Evolutionary conservation across 2,888 invertebrate genomes (phyloP), one percentile per base, ranked within the genome.

Genomic region (Notodonta dromedarius): DNA sequence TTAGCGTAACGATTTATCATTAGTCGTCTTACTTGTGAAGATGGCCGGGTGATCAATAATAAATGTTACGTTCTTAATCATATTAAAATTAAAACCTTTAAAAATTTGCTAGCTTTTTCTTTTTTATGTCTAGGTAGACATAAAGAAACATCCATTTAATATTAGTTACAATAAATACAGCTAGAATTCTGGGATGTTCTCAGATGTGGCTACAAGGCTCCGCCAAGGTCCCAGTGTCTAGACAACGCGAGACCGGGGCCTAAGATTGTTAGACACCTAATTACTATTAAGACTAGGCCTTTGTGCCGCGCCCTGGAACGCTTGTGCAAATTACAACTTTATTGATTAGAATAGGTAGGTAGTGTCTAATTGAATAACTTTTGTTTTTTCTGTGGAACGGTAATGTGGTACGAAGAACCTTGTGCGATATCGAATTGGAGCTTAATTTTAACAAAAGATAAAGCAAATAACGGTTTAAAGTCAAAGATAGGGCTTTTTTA

Each of bases 171-270:
- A 69, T 63, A 68, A 39, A 54, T 24, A 39, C 63, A 61, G 62
- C 16, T 60, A 60, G 63, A 66, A 73, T 58, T 66, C 59, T 46
- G 62, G 61, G 60, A 57, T 68, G 66, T 72, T 70, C 64, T 56
- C 57, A 63, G 60, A 35, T 57, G 59, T 56, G 56, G 53, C 73
- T 63, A 68, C 84, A 79, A 79, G 82, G 80, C 57, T 69, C 63
- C 51, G 56, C 53, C 80, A 83, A 83, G 79, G 79, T 59, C 39
- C 24, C 78, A 59, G n/a, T 50, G 84, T 84, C 86, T 85, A 85
- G 84, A 85, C 84, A 71, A 56, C 32, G 51, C 58, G 56, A 67
- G 57, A 60, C 65, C 64, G 62, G 69, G 61, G 56, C 54, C 71
- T 66, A 65, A 65, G 59, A 63, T 62, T 65, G 56, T 59, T 68